A percentile compares a stretch with the other conserved stretches of the same genome.
These are phyloP conservation scores for Folsomia manolachei DNA, from an alignment of 2,888 invertebrate species.

Conservation along the genomic window DNA sequence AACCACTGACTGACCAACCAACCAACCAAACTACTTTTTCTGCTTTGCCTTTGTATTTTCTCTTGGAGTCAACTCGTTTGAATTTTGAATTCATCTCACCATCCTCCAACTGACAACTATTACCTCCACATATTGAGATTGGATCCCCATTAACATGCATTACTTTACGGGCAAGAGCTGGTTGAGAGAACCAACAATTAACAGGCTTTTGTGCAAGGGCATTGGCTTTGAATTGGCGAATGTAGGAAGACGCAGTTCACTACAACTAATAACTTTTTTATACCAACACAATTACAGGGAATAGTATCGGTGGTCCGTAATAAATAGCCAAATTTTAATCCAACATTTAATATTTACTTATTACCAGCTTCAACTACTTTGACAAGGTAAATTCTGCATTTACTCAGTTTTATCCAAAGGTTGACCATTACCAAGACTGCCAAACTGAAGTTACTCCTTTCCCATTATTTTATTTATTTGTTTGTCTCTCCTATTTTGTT, in stretches of 20 bases:
- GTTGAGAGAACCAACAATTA: not conserved
- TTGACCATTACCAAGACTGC: too few relatives aligned
- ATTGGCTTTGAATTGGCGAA: not conserved
- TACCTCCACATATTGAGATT: not conserved
- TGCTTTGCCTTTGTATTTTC: conserved; percentile 3
- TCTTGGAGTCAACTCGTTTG: not conserved
- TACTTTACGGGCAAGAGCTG: not conserved
- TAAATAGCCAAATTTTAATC: not conserved
- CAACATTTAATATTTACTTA: not conserved
- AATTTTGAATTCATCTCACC: not conserved
- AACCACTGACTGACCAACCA: conserved; percentile 22
- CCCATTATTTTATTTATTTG: too few relatives aligned
- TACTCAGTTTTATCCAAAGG: too few relatives aligned
- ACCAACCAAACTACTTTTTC: conserved; percentile 43
- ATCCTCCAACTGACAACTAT: not conserved
- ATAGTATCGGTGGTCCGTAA: not conserved
- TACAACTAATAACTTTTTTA: too few relatives aligned
- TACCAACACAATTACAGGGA: not conserved
- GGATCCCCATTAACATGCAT: not conserved
- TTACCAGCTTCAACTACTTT: too few relatives aligned
- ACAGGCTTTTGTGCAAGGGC: not conserved
- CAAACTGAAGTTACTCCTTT: too few relatives aligned
- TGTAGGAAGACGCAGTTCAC: not conserved
- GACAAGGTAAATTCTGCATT: too few relatives aligned
- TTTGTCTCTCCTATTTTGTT: too few relatives aligned